Evolutionary conservation across 1,140 invertebrate species (phyloP), one percentile per base, ranked within the genome.

Genomic region (Proales similis): DNA sequence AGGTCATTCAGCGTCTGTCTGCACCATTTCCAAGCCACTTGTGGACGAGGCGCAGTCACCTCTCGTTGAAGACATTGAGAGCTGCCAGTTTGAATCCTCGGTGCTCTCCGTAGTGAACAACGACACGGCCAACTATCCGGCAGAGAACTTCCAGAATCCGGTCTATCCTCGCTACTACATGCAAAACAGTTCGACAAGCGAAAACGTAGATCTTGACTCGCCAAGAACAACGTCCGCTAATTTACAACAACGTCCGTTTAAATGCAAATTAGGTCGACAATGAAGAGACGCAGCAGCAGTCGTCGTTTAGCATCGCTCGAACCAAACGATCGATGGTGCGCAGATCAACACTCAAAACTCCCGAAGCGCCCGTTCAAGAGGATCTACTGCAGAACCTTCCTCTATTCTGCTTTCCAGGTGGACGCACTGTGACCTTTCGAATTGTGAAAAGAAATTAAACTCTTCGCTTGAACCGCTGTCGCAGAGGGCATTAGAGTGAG

Each of bases 341-440:
- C 19, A 12, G 20, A 19, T 4, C 12, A 26, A 39, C 33, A 19
- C n/a, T 57, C 22, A 57, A 36, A 24, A 20, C 48, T 0, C n/a
- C 45, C 4, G 51, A 57, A 42, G 9, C 38, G 14, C 51, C 51
- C 2, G 45, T 57, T 26, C 51, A 57, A 22, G 14, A 36, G 27
- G 51, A 57, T 26, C 27, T 57, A 14, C 36, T 57, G 11, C 38
- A 42, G 17, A 57, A 57, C 45, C 45, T 57, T 17, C 33, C 51
- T 42, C 51, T 42, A 26, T 57, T 57, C 20, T 57, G 51, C 19
- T 57, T 57, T 26, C 51, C 51, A 42, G 45, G 51, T 57, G 36
- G 17, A 3, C 2, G 32, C 17, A 7, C 19, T 17, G 3, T 39
- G 32, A 27, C 30, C 30, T 42, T 42, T 42, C 27, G 30, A 11